Percentiles rank a stretch among this genome's conserved stretches.
Conservation (phyloP, 2,888 invertebrate species). For the Orthonevra nobilis region DNA sequence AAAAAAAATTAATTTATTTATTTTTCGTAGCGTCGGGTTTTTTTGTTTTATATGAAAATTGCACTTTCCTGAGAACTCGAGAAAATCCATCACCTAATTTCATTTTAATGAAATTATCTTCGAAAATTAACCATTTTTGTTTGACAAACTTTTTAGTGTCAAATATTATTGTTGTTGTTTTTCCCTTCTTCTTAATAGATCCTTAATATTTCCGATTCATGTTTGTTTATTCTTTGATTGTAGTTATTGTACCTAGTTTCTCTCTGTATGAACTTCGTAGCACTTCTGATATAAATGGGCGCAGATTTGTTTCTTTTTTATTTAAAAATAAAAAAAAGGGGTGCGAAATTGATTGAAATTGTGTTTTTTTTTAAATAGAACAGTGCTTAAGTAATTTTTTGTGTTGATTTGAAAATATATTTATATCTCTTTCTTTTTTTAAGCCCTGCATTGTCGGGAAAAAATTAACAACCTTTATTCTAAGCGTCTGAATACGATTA, state of each 20-base stretch:
- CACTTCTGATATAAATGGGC: slow-evolving; percentile 5
- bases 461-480: slow-evolving; percentile 47
- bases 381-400: neutral
- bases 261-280: neutral
- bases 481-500: neutral
- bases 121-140: slow-evolving; percentile 1
- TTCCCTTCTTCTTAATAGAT: slow-evolving; percentile 50
- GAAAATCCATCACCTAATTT: slow-evolving; percentile 75
- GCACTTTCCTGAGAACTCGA: slow-evolving; percentile 76
- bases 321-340: too few relatives aligned
- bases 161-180: slow-evolving; percentile 20
- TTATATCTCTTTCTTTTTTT: too few relatives aligned
- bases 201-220: neutral
- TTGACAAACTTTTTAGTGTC: neutral
- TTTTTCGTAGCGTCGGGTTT: slow-evolving; percentile 18
- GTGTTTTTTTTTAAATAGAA: neutral
- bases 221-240: too few relatives aligned
- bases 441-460: slow-evolving; percentile 19
- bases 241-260: too few relatives aligned
- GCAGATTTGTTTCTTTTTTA: neutral
- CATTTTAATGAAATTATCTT: slow-evolving; percentile 68
- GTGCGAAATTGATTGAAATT: slow-evolving; percentile 1
- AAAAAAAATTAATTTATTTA: too few relatives aligned
- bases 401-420: too few relatives aligned
- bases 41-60: too few relatives aligned